Conservation (phyloP, 2,113 vertebrate genomes). For the Marcusenius ussheri region DNA sequence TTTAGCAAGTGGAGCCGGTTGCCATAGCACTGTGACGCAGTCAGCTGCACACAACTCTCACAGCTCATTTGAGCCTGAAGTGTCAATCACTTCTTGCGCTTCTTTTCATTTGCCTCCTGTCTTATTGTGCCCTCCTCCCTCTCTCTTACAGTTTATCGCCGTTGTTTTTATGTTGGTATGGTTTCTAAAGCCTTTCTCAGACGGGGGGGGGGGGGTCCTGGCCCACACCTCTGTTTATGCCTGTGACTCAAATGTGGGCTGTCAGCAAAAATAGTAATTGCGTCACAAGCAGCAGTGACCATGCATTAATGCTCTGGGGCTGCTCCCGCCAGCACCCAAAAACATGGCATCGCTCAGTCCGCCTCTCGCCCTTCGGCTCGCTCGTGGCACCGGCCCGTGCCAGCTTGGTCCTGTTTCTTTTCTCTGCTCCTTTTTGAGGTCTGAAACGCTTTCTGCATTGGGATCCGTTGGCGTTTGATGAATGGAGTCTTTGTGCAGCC, state of each 20-base stretch:
- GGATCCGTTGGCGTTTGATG: background rate
- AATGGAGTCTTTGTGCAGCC: background rate
- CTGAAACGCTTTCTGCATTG: background rate
- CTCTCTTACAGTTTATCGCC: background rate
- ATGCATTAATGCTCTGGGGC: background rate
- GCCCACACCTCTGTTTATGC: background rate
- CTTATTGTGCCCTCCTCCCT: background rate
- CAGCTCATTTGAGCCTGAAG: background rate
- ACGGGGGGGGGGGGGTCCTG: background rate
- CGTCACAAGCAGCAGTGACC: background rate
- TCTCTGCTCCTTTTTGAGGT: background rate
- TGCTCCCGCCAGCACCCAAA: background rate
- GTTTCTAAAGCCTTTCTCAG: background rate
- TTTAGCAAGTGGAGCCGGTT: slow-evolving; percentile 38
- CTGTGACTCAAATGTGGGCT: background rate
- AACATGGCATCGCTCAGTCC: background rate
- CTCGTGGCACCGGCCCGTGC: background rate
- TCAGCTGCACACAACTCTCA: background rate
- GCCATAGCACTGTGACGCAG: slow-evolving; percentile 48
- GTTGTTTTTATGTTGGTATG: background rate
- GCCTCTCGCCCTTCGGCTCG: background rate
- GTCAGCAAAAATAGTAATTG: background rate
- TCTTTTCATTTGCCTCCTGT: background rate
- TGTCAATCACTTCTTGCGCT: background rate
- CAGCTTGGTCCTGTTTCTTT: background rate